These are phyloP conservation scores for Tapirus terrestris DNA, from an alignment of 2,113 vertebrate species.

Conservation along the genomic window DNA sequence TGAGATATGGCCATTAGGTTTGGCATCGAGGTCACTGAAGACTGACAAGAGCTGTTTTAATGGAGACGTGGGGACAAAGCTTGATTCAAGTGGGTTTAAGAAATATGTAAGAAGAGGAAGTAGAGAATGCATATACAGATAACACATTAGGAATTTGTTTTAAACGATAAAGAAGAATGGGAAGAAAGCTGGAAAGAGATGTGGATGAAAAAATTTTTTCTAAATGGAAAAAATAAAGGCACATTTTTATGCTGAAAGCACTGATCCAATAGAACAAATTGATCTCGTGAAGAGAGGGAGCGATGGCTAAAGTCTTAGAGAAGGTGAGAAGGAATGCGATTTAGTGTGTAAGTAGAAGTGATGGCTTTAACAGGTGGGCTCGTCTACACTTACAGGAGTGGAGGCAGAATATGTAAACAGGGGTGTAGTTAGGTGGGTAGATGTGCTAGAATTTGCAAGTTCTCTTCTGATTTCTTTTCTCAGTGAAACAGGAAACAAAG, in stretches of 20 bases:
- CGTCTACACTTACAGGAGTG: neutral
- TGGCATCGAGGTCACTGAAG: neutral
- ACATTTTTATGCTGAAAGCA: neutral
- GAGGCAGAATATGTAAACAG: neutral
- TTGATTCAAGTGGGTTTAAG: neutral
- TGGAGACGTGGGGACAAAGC: neutral
- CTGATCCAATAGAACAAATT: neutral
- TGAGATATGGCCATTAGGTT: neutral
- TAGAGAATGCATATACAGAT: neutral
- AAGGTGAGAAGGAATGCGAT: neutral
- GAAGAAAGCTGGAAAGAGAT: neutral
- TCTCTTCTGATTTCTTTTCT: neutral
- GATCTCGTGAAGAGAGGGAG: neutral
- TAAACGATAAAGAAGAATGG: neutral
- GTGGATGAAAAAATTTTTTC: neutral
- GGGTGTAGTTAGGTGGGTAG: neutral
- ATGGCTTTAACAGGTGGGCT: neutral
- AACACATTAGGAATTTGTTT: neutral
- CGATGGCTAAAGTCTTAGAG: neutral
- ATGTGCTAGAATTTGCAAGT: neutral
- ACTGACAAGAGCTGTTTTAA: neutral
- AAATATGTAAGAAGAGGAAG: neutral
- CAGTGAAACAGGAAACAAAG: neutral
- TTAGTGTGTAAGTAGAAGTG: neutral
- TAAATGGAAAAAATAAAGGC: neutral